These are phyloP conservation scores for Acanthiza pusilla DNA, from an alignment of 2,797 vertebrate species.

Conservation along the genomic window DNA sequence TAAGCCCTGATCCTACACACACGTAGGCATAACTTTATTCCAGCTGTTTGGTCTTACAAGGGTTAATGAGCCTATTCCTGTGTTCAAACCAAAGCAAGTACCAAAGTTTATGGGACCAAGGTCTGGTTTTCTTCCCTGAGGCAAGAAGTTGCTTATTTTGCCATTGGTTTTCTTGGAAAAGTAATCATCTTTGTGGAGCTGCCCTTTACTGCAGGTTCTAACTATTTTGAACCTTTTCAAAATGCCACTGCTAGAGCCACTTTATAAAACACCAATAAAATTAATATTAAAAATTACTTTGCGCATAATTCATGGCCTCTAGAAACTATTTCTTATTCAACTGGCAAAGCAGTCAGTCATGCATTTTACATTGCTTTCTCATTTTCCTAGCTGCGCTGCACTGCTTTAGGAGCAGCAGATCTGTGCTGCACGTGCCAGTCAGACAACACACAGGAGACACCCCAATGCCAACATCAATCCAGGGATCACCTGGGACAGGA, in stretches of 20 bases:
- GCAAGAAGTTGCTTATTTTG: not conserved
- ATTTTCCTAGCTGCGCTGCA: not conserved
- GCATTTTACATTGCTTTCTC: not conserved
- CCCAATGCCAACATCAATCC: not conserved
- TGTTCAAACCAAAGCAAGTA: not conserved
- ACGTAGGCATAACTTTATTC: not conserved
- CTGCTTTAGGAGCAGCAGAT: not conserved
- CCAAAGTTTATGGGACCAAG: not conserved
- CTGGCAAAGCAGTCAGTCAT: not conserved
- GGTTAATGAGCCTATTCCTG: not conserved
- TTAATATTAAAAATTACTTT: conserved; percentile 11
- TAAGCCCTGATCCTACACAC: not conserved
- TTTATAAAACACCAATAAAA: conserved; percentile 8
- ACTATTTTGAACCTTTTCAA: not conserved
- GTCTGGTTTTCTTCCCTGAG: not conserved
- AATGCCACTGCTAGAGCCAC: not conserved
- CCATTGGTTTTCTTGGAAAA: not conserved
- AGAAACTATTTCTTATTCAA: not conserved
- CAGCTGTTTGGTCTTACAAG: not conserved
- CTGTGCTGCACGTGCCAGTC: not conserved
- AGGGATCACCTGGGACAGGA: not conserved
- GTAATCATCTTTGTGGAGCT: not conserved
- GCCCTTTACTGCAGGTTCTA: not conserved
- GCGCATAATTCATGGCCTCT: not conserved
- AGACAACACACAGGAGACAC: not conserved